Evolutionary conservation across 92 coral and sea anemone genomes (phyloP).

Genomic region (Heliopora coerulea): DNA sequence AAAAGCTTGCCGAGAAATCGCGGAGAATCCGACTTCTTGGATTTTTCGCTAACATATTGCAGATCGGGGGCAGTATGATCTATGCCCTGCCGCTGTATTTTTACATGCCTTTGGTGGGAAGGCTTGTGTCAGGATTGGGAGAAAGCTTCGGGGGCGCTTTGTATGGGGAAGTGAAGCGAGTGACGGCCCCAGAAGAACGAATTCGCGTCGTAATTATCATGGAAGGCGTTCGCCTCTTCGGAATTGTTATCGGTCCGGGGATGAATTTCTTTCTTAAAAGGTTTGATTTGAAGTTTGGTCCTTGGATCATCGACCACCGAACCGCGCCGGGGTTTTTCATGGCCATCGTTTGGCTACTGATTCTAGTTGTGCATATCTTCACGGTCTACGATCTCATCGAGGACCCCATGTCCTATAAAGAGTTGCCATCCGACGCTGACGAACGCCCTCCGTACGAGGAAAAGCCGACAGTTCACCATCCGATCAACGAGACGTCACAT

Average conservation of each 20-base stretch:
- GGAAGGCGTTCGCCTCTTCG: slow-evolving; percentile 40
- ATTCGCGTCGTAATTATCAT: slow-evolving; percentile 27
- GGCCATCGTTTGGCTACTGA: slow-evolving; percentile 28
- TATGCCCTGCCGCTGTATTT: slow-evolving; percentile 26
- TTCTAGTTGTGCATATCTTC: slow-evolving; percentile 16
- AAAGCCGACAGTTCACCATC: background rate
- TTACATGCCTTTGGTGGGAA: slow-evolving; percentile 39
- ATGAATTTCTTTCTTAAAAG: slow-evolving; percentile 35
- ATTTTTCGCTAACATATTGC: slow-evolving; percentile 31
- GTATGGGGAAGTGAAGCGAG: slow-evolving; percentile 28
- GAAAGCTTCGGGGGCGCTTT: slow-evolving; percentile 24
- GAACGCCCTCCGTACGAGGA: background rate
- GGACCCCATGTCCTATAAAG: background rate
- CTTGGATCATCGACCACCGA: slow-evolving; percentile 21
- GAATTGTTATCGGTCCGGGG: slow-evolving; percentile 41
- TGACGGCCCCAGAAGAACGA: slow-evolving; percentile 22
- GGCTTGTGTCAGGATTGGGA: slow-evolving; percentile 34
- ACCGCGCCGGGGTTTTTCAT: slow-evolving; percentile 42
- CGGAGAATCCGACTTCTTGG: slow-evolving; percentile 22
- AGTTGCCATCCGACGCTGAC: slow-evolving; percentile 1
- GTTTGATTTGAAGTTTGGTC: slow-evolving; percentile 29
- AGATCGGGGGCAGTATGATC: slow-evolving; percentile 28
- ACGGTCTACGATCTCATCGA: slow-evolving; percentile 28
- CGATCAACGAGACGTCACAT: background rate
- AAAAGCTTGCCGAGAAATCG: slow-evolving; percentile 20